Base-by-base conservation (phyloP, 2,797 vertebrate species). In the Halcyon smyrnensis region DNA sequence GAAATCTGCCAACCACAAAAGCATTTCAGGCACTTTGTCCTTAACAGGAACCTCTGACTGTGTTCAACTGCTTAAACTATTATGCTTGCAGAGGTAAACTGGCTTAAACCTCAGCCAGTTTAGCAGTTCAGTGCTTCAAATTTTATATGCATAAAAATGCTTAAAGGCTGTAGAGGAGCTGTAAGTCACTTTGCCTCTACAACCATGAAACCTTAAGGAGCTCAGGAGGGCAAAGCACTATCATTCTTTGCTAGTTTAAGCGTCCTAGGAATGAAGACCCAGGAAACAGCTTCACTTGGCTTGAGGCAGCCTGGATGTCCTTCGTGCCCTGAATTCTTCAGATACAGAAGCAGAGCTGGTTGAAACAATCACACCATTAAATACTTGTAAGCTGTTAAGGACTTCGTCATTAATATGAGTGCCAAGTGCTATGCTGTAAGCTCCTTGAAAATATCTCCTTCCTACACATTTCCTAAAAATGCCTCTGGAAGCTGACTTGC, bases 111-210 rank as follows among this genome's bases (percentile, higher is more conserved):
- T 91, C 84, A 94, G 69, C 27, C 95, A 92, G 30, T 95, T 91
- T 93, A 91, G 87, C 71, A 60, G 84, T 91, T 91, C 57, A 86
- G 46, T 41, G 59, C 67, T 91, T 88, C 54, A 83, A n/a, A 81
- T 88, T 91, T 92, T 88, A 51, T 76, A 48, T 84, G 80, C 73
- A 88, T 88, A 60, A 71, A 89, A 93, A 87, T 70, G 46, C n/a
- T 85, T 85, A 87, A 89, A 93, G 76, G 63, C 79, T 76, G 14
- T 86, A 93, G 79, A 51, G 85, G 24, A 91, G 54, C 83, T 91
- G 46, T 89, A 96, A 96, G 84, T 85, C 84, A 84, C 85, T 96
- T 94, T 78, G 46, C 84, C 63, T 94, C 71, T 73, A 41, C 69
- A 69, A 25, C 73, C 3, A 0, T 95, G 80, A 94, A 95, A 79